phyloP scores from a whole-genome alignment of 2,113 vertebrate genomes.

The Cygnus buccinator region DNA sequence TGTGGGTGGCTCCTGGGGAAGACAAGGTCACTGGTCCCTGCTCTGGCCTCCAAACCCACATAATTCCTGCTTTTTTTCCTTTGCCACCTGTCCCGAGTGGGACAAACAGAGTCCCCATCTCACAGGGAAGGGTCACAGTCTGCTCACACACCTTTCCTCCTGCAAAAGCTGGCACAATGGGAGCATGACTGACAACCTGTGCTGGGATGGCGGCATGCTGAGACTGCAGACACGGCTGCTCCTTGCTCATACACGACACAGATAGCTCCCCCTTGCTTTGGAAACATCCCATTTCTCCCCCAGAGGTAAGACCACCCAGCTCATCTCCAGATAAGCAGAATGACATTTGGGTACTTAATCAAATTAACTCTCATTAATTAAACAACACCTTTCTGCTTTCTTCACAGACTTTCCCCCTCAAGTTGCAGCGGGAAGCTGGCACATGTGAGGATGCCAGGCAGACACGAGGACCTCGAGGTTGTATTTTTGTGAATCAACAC shows the following conservation, averaged over 20 bases:
- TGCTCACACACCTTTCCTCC: background rate
- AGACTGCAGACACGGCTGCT: background rate
- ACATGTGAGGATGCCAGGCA: background rate
- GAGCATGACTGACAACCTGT: background rate
- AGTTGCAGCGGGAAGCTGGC: background rate
- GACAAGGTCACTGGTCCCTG: background rate
- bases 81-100: background rate
- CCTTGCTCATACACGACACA: fast-evolving
- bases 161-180: background rate
- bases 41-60: background rate
- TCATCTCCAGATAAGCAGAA: background rate
- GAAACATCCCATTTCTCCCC: background rate
- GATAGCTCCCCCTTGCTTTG: background rate
- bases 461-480: background rate
- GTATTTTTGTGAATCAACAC: background rate
- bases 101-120: background rate
- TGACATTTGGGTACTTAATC: background rate
- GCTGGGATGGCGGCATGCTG: background rate
- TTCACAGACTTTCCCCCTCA: background rate
- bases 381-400: constrained; percentile 42
- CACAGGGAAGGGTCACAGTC: background rate
- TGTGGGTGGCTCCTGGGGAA: background rate
- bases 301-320: background rate
- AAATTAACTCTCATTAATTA: constrained; percentile 54
- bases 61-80: too few relatives aligned